Percentiles rank a stretch among this genome's conserved stretches.
phyloP scores from a whole-genome alignment of 2,888 invertebrate species.

The Nesidiocoris tenuis region DNA sequence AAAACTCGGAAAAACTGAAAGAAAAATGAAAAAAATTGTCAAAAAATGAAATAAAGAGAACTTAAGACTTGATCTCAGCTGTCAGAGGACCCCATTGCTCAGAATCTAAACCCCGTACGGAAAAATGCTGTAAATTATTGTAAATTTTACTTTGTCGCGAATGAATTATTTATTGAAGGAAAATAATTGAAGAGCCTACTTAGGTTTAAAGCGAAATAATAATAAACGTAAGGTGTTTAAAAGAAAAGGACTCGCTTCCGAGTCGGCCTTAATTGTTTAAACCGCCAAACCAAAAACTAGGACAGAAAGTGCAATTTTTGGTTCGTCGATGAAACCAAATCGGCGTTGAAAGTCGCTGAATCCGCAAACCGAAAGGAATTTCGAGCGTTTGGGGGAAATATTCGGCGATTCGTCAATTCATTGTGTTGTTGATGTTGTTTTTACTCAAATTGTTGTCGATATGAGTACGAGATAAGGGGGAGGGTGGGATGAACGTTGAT shows the following conservation, averaged over 20 bases:
- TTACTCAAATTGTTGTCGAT: slow-evolving; percentile 17
- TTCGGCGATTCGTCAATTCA: slow-evolving; percentile 30
- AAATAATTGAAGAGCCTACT: slow-evolving; percentile 16
- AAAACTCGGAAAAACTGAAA: neutral
- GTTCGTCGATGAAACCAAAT: neutral
- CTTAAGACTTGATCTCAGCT: slow-evolving; percentile 43
- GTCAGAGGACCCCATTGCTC: slow-evolving; percentile 43
- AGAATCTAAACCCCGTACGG: slow-evolving; percentile 37
- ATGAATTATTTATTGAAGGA: slow-evolving; percentile 1
- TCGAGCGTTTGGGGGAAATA: slow-evolving; percentile 11
- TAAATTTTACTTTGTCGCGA: slow-evolving; percentile 24
- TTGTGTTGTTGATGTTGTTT: slow-evolving; percentile 13
- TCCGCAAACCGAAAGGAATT: slow-evolving; percentile 9
- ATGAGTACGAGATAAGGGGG: neutral
- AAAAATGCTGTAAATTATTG: slow-evolving; percentile 38
- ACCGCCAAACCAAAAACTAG: neutral
- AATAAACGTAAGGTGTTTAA: neutral
- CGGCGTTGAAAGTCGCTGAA: neutral
- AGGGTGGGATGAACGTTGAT: neutral
- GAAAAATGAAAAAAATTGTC: slow-evolving; percentile 8
- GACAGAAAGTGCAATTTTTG: neutral
- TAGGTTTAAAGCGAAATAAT: slow-evolving; percentile 17
- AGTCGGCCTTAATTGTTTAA: neutral
- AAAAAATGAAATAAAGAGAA: slow-evolving; percentile 34
- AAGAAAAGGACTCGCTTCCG: neutral